Percentiles rank a stretch among this genome's conserved stretches.
Conservation (phyloP, 92 coral and sea anemone genomes). For the Porites rus region DNA sequence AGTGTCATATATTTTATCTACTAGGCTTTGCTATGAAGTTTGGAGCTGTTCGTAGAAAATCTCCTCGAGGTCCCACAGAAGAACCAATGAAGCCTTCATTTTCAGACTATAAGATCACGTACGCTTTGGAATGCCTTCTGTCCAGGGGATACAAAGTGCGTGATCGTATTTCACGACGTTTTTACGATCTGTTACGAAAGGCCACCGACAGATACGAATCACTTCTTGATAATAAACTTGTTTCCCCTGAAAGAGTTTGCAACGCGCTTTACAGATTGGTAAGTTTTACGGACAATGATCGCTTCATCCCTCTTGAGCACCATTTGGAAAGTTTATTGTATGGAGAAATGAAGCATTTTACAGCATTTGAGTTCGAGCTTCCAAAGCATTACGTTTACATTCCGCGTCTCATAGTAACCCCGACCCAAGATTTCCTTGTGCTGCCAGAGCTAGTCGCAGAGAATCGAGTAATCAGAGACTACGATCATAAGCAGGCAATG, state of each 20-base stretch:
- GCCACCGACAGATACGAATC: conserved; percentile 48
- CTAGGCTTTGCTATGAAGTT: conserved; percentile 71
- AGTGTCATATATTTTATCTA: not conserved
- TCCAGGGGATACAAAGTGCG: conserved; percentile 83
- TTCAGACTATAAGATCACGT: conserved; percentile 64
- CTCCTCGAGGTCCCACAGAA: conserved; percentile 59
- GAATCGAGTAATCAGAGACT: conserved; percentile 93
- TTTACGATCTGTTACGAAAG: conserved; percentile 69
- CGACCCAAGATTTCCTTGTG: conserved; percentile 85
- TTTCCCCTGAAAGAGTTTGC: conserved; percentile 45
- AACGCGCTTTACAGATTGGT: conserved; percentile 73
- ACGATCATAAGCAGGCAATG: conserved; percentile 75
- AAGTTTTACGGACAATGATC: conserved; percentile 52
- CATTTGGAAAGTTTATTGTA: conserved; percentile 61
- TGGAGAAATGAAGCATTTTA: conserved; percentile 61
- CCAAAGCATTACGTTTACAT: conserved; percentile 90
- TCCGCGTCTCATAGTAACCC: conserved; percentile 93
- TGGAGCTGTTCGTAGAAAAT: conserved; percentile 58
- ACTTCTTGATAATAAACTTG: not conserved
- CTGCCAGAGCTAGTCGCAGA: conserved; percentile 90
- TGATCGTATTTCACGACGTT: conserved; percentile 75
- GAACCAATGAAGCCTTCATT: conserved; percentile 65
- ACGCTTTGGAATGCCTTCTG: conserved; percentile 88
- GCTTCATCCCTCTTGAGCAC: conserved; percentile 77
- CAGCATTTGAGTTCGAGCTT: conserved; percentile 70